Base-by-base conservation (phyloP, 2,888 invertebrate species). In the Acanthosoma haemorrhoidale region DNA sequence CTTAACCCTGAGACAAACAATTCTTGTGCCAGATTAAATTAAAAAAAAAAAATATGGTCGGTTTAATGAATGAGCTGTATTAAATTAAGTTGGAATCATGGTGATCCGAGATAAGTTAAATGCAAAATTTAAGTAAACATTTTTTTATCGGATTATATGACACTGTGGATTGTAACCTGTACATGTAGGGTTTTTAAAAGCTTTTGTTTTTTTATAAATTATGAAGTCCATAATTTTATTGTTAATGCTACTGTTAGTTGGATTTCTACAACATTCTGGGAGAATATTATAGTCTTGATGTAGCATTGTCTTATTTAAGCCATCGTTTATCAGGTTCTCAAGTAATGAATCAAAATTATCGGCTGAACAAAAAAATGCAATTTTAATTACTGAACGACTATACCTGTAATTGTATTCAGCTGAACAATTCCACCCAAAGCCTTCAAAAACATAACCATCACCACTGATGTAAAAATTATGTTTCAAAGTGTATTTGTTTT, bases 361-460 rank as follows among this genome's bases (percentile, higher is more conserved):
- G 25, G 51, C 21, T 51, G 29, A 51, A 11, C 68, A 32, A 9
- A 68, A 32, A 5, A 66, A 43, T 15, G 43, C 66, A 16, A 66
- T 34, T 66, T 51, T 41, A 9, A 66, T 51, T 2, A 43, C 16
- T 41, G 25, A 31, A 4, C 41, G 38, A 11, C 39, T 39, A 29
- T 32, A 66, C 15, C 41, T 41, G 3, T 41, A 1, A 29, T 34
- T 66, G 6, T 43, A 29, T 11, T 41, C 41, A 11, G 66, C 15
- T 15, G 41, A 21, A 34, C 43, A 66, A 8, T 51, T 16, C 31
- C 39, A 39, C 9, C 66, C 66, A 31, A 31, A 31, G 9, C 43
- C 41, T 31, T 66, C 51, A n/a, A 29, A 66, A 31, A 66, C n/a
- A 31, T 41, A 8, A n/a, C 66, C 66, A 16, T 66, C 66, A n/a